Base-by-base conservation (phyloP, 1,140 invertebrate species). In the Eciton burchellii region DNA sequence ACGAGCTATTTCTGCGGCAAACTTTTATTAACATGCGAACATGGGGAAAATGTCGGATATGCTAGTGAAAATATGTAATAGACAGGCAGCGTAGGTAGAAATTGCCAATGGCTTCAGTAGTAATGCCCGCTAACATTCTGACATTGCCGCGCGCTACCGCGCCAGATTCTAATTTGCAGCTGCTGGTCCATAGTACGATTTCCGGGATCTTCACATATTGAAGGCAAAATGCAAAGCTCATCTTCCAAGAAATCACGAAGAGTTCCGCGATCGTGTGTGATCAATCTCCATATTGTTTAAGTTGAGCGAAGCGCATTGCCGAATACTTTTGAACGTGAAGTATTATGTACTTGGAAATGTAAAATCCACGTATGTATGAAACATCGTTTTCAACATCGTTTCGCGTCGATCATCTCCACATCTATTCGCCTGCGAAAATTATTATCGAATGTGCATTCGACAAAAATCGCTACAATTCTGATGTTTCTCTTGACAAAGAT, bases 1-100 rank as follows among this genome's bases (percentile, higher is more conserved):
- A 14, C 29, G 35, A 41, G 47, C 5, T 66, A 66, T 19, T 77
- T 54, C 35, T 19, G 29, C 60, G n/a, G n/a, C n/a, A n/a, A 66
- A 77, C 29, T 77, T 77, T 77, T 77, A 77, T 77, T 66, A 66
- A 54, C 45, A n/a, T 12, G 14, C 14, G 35, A 21, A 35, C 2
- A 35, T 3, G 66, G 24, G 29, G 5, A 52, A 52, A 65, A 35
- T 6, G 6, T 35, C 12, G 14, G 21, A 4, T 52, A 24, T n/a
- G 45, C 4, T 26, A 65, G 26, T 54, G 65, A 63, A 54, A 73
- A 35, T 12, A 11, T 9, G 45, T 59, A 76, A 65, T 76, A 65
- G 52, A 5, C 19, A 19, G 19, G 21, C 26, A 49, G 12, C 19
- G 9, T 35, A 52, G 52, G 19, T 65, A 26, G 59, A 41, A 29